A percentile compares a stretch with the other conserved stretches of the same genome.
These are phyloP conservation scores for Aythya baeri DNA, from an alignment of 2,113 vertebrate genomes.

Conservation along the genomic window DNA sequence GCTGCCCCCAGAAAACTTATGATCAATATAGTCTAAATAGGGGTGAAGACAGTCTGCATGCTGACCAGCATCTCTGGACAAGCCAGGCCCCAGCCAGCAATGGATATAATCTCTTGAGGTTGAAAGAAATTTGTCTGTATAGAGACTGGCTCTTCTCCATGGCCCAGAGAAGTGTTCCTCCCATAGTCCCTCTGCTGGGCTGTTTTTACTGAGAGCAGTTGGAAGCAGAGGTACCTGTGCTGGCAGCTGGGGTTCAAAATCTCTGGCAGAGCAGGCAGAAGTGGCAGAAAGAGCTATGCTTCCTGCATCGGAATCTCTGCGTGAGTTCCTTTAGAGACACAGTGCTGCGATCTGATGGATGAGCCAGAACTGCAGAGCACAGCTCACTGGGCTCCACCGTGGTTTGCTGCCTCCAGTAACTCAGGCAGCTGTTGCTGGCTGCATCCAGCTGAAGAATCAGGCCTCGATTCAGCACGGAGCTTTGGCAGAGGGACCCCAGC, in stretches of 20 bases:
- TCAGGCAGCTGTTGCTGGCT: not conserved
- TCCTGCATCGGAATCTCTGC: not conserved
- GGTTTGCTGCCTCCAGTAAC: not conserved
- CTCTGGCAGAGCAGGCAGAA: not conserved
- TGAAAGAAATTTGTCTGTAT: not conserved
- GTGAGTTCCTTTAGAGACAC: not conserved
- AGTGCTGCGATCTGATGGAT: fast-evolving
- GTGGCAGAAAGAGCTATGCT: not conserved
- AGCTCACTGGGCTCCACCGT: not conserved
- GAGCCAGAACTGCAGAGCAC: not conserved
- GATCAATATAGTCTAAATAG: not conserved
- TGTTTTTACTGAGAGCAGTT: not conserved
- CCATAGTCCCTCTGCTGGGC: not conserved
- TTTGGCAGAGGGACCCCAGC: not conserved
- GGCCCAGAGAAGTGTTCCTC: not conserved
- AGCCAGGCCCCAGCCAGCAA: not conserved
- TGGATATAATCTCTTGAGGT: not conserved
- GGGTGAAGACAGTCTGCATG: fast-evolving
- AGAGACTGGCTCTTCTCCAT: not conserved
- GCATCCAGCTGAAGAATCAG: not conserved
- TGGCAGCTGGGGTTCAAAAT: not conserved
- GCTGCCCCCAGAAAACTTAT: not conserved
- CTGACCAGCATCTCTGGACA: not conserved
- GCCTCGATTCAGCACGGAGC: not conserved
- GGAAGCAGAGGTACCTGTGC: not conserved